A percentile compares a stretch with the other conserved stretches of the same genome.
phyloP scores from a whole-genome alignment of 2,797 vertebrate genomes.

The Pangasius macronema region DNA sequence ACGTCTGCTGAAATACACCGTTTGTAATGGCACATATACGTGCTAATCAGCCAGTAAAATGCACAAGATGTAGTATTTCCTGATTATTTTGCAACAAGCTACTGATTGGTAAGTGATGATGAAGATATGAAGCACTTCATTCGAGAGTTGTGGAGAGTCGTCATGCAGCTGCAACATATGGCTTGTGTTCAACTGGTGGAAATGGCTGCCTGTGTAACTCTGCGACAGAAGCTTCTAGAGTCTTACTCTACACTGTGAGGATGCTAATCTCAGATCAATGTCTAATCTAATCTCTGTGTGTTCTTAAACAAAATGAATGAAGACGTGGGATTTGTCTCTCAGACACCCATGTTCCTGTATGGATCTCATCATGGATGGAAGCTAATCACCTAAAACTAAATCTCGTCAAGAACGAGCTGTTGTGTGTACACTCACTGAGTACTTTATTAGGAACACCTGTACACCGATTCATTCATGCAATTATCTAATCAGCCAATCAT shows the following conservation, averaged over 20 bases:
- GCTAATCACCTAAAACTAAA: neutral
- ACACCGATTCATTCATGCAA: too few species aligned
- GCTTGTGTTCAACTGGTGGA: neutral
- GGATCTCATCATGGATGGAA: neutral
- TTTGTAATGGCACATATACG: neutral
- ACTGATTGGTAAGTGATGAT: neutral
- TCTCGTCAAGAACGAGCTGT: neutral
- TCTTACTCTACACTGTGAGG: neutral
- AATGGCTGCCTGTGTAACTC: neutral
- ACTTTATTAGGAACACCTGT: too few species aligned
- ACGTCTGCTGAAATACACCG: neutral
- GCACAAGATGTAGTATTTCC: neutral
- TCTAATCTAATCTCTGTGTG: slow-evolving; percentile 1
- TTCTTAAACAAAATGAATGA: neutral
- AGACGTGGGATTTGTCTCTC: neutral
- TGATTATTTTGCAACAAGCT: neutral
- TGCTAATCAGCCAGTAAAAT: neutral
- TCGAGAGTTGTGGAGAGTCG: neutral
- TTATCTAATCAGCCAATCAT: too few species aligned
- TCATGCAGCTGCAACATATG: neutral
- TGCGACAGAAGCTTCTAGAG: neutral
- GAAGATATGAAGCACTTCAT: neutral
- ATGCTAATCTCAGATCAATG: neutral
- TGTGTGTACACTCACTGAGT: neutral
- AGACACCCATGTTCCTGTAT: neutral